phyloP scores from a whole-genome alignment of 2,113 vertebrate species.

The Aphelocoma coerulescens region DNA sequence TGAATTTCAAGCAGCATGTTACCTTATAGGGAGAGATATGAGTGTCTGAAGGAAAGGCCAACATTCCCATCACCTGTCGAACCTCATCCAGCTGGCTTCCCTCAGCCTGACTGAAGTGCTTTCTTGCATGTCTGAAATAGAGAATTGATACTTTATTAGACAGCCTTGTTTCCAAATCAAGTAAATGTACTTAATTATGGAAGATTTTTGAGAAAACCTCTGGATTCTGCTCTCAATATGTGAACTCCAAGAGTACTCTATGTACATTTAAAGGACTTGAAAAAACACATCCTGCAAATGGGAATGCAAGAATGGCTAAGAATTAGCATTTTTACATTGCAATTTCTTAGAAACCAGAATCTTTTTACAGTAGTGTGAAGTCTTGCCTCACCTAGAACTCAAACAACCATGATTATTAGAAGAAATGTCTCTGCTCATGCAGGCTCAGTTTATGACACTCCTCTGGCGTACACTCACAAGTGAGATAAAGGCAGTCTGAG shows the following conservation, averaged over 20 bases:
- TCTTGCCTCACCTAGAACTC: not conserved
- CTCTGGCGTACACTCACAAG: not conserved
- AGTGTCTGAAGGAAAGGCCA: constrained; percentile 97
- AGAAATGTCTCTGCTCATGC: not conserved
- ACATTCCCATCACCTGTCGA: constrained; percentile 98
- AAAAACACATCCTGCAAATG: not conserved
- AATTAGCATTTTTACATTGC: not conserved
- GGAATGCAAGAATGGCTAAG: not conserved
- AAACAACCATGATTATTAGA: not conserved
- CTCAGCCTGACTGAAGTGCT: constrained; percentile 98
- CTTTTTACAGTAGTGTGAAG: not conserved
- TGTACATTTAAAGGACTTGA: not conserved
- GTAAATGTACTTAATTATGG: not conserved
- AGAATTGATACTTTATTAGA: not conserved
- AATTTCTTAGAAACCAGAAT: not conserved
- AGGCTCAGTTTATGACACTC: not conserved
- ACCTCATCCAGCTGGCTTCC: constrained; percentile 97
- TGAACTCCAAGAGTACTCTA: not conserved
- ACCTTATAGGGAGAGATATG: constrained; percentile 99
- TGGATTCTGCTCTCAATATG: not conserved
- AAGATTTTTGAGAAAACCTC: not conserved
- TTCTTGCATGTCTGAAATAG: constrained; percentile 88
- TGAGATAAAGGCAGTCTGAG: not conserved
- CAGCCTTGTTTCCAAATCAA: not conserved
- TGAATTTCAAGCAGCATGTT: not conserved